phyloP scores from a whole-genome alignment of 2,888 invertebrate genomes.

The Drosophila pullipes region DNA sequence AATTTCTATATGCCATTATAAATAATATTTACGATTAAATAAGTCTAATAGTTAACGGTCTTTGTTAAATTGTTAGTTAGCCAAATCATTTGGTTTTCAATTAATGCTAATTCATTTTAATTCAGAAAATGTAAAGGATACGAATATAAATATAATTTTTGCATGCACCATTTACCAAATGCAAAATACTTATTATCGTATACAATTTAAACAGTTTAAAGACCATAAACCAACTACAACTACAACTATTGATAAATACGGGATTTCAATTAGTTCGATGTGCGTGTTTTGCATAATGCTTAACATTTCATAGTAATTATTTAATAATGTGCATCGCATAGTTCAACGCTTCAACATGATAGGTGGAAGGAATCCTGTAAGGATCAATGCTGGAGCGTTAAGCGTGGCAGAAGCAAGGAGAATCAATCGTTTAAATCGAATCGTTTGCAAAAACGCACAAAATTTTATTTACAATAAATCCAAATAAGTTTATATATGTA shows the following conservation, averaged over 20 bases:
- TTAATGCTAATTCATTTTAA: slow-evolving; percentile 12
- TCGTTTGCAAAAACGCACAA: slow-evolving; percentile 66
- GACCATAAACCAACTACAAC: slow-evolving; percentile 45
- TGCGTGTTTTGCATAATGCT: slow-evolving; percentile 79
- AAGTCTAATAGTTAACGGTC: slow-evolving; percentile 8
- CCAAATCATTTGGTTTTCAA: slow-evolving; percentile 19
- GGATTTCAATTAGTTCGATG: slow-evolving; percentile 51
- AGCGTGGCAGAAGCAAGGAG: slow-evolving; percentile 25
- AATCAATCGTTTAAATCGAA: slow-evolving; percentile 38
- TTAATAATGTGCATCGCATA: slow-evolving; percentile 25
- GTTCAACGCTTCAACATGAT: slow-evolving; percentile 22
- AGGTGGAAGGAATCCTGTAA: neutral
- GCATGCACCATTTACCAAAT: slow-evolving; percentile 46
- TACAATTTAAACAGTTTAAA: slow-evolving; percentile 11
- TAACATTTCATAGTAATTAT: slow-evolving; percentile 29
- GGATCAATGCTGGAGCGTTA: slow-evolving; percentile 27
- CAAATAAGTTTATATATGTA: slow-evolving; percentile 34
- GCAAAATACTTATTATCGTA: slow-evolving; percentile 10
- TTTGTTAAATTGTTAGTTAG: slow-evolving; percentile 37
- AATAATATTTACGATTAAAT: slow-evolving; percentile 23
- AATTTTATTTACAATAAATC: slow-evolving; percentile 68
- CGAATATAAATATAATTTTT: slow-evolving; percentile 6
- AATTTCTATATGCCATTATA: slow-evolving; percentile 4
- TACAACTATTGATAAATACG: slow-evolving; percentile 26
- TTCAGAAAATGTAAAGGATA: slow-evolving; percentile 13